Evolutionary conservation across 2,888 invertebrate genomes (phyloP).

Genomic region (Hyposoter didymator): DNA sequence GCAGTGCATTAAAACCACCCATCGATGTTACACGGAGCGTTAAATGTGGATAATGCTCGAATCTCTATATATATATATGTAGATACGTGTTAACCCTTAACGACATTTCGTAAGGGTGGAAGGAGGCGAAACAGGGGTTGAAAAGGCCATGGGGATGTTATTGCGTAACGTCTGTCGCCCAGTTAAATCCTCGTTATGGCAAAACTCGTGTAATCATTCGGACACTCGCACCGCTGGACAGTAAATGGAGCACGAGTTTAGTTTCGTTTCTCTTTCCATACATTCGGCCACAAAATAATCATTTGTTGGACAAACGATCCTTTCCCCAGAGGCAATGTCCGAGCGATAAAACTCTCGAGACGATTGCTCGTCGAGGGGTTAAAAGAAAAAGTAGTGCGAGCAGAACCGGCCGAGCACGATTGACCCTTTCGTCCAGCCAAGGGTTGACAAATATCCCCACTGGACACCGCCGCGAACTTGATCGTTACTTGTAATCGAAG

Average conservation of each 20-base stretch:
- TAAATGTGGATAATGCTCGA: conserved; percentile 12
- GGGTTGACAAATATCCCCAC: conserved; percentile 40
- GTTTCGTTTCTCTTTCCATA: conserved; percentile 4
- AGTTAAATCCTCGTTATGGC: conserved; percentile 1
- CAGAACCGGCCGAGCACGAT: conserved; percentile 23
- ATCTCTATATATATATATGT: neutral
- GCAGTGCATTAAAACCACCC: conserved; percentile 26
- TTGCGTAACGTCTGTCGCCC: conserved; percentile 21
- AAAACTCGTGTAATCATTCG: neutral
- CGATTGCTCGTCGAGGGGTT: conserved; percentile 15
- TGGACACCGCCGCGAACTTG: conserved; percentile 37
- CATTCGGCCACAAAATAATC: conserved; percentile 1
- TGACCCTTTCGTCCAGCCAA: conserved; percentile 30
- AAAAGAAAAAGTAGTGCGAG: neutral
- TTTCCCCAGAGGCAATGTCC: neutral
- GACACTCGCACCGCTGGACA: conserved; percentile 16
- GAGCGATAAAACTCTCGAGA: conserved; percentile 39
- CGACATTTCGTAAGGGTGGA: conserved; percentile 31
- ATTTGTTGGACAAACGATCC: conserved; percentile 36
- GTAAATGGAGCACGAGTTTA: neutral
- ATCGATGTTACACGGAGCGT: conserved; percentile 26
- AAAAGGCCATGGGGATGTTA: conserved; percentile 18
- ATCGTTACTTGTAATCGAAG: conserved; percentile 3
- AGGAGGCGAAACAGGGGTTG: conserved; percentile 27
- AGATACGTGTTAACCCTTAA: neutral